Evolutionary conservation across 2,113 vertebrate genomes (phyloP).

Genomic region (Podarcis muralis): DNA sequence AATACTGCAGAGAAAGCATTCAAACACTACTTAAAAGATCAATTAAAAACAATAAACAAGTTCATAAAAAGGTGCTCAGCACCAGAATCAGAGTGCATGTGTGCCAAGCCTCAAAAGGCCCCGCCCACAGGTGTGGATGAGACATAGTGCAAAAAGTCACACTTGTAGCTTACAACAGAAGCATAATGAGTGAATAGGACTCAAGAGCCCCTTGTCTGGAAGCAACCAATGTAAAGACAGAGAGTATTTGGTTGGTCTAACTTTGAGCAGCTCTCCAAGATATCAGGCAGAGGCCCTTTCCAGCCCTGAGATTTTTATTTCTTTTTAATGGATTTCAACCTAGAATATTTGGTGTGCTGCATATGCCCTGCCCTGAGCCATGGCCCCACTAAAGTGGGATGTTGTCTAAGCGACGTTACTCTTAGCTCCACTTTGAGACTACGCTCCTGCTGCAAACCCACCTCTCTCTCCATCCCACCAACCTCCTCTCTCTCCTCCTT

Average conservation of each 20-base stretch:
- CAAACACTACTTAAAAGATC: no score
- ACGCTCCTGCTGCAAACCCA: rapidly evolving
- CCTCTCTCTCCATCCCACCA: not conserved
- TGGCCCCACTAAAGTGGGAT: not conserved
- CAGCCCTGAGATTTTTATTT: not conserved
- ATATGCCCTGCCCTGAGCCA: not conserved
- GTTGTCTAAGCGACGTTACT: not conserved
- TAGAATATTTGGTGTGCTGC: not conserved
- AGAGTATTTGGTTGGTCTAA: not conserved
- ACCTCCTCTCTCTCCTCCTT: not conserved
- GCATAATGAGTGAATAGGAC: no score
- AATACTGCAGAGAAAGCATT: no score
- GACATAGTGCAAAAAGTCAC: no score
- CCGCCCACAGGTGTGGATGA: no score
- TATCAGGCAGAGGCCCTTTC: not conserved
- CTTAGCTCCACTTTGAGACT: not conserved
- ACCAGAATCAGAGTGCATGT: no score
- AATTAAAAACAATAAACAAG: no score
- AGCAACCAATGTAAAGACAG: not conserved
- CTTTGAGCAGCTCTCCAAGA: not conserved
- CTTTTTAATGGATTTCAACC: not conserved
- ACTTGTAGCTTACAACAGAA: no score
- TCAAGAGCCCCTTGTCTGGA: no score
- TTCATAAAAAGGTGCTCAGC: no score
- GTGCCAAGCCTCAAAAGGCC: no score